Evolutionary conservation across 2,888 invertebrate species (phyloP).

Genomic region (Hofmannophila pseudospretella): DNA sequence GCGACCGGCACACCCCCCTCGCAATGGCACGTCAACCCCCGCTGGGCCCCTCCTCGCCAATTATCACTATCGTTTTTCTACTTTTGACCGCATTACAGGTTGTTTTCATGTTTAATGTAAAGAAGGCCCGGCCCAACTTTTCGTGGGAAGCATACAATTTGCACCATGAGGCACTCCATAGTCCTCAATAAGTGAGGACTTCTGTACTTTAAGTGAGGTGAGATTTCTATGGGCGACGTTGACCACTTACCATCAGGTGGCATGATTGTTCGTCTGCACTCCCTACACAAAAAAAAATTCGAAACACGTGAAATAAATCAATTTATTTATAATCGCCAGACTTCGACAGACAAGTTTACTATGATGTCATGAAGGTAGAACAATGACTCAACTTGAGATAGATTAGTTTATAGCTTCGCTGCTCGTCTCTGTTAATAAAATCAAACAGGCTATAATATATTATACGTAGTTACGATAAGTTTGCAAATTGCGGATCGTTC

Average conservation of each 20-base stretch:
- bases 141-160: too few species aligned
- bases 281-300: too few species aligned
- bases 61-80: slow-evolving; percentile 58
- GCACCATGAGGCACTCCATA: too few species aligned
- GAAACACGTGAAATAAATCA: too few species aligned
- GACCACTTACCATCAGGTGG: too few species aligned
- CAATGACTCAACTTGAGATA: slow-evolving; percentile 21
- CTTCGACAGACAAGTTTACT: slow-evolving; percentile 8
- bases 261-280: too few species aligned
- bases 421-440: slow-evolving; percentile 25
- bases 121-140: too few species aligned
- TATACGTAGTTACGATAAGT: slow-evolving; percentile 23
- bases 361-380: slow-evolving; percentile 11
- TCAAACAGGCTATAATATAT: slow-evolving; percentile 26
- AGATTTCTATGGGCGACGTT: too few species aligned
- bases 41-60: slow-evolving; percentile 36
- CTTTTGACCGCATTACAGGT: slow-evolving; percentile 44
- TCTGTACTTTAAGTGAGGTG: too few species aligned
- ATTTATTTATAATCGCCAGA: slow-evolving; percentile 4
- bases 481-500: slow-evolving; percentile 26
- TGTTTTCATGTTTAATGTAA: neutral
- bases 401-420: slow-evolving; percentile 9
- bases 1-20: slow-evolving; percentile 43
- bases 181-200: too few species aligned
- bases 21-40: slow-evolving; percentile 13